Evolutionary conservation across 1,140 invertebrate genomes (phyloP), one percentile per base, ranked within the genome.

Genomic region (Drosophila azteca): DNA sequence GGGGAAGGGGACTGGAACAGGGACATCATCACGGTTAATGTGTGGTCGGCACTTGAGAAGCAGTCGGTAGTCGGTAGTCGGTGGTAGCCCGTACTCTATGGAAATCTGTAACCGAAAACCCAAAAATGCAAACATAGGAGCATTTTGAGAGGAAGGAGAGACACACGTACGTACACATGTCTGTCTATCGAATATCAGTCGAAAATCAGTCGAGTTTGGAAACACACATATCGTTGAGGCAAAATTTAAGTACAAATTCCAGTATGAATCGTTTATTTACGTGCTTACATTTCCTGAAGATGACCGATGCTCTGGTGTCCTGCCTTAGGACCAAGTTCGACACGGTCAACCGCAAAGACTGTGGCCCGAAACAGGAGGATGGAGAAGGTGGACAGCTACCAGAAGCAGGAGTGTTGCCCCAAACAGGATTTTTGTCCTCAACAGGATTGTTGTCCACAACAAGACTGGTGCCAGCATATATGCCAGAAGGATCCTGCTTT

Each of bases 21-120:
- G 41, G 24, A 29, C 26, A n/a, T 29, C 29, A 44, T 45, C 26
- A 54, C 52, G 80, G 72, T 50, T 70, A 77, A 75, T 85, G 82
- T 85, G 82, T 85, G 82, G 82, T 82, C 82, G 81, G 13, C 73
- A 87, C 83, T 88, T 82, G 83, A 87, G 70, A 54, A n/a, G 8
- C 58, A 17, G 59, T 82, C 53, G 61, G 51, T 54, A 17, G 59
- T 82, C 53, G 61, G 51, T 54, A 39, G 17, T 20, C 17, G 17
- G 17, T 1, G 17, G 17, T 54, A 81, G 85, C 77, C 82, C 54
- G 57, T 50, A 39, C 35, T 3, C 35, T 5, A 65, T 52, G 53
- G 61, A 15, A 53, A 31, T 48, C 8, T 60, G 79, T 62, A 80
- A 80, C 57, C 29, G 26, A 64, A 85, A 31, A 60, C 54, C 13